These are phyloP conservation scores for Samia ricini DNA, from an alignment of 1,140 invertebrate genomes.

Conservation along the genomic window DNA sequence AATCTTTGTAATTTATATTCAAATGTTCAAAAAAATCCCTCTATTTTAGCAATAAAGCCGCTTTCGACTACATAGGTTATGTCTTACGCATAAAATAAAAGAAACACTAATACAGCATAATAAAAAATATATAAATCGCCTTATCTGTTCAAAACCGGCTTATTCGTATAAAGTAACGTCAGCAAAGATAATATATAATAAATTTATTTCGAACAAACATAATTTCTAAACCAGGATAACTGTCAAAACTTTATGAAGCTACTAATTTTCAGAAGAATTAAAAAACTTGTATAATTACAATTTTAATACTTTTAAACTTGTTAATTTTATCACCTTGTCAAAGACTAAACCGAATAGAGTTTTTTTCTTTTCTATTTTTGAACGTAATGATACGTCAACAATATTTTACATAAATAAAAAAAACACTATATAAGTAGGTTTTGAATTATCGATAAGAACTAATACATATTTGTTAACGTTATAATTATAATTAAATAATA, in stretches of 20 bases:
- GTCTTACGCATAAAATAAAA: constrained; percentile 47
- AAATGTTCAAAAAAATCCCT: constrained; percentile 36
- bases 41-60: constrained; percentile 41
- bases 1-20: constrained; percentile 33
- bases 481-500: too few relatives aligned
- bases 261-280: too few relatives aligned
- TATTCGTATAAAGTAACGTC: constrained; percentile 54
- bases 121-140: constrained; percentile 73
- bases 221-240: background rate
- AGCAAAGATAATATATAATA: constrained; percentile 24
- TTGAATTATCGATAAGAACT: too few relatives aligned
- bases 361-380: too few relatives aligned
- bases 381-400: too few relatives aligned
- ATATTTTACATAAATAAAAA: too few relatives aligned
- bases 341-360: too few relatives aligned
- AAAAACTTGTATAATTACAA: too few relatives aligned
- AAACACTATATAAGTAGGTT: too few relatives aligned
- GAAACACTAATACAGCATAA: constrained; percentile 46
- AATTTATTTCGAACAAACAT: background rate
- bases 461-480: too few relatives aligned
- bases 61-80: constrained; percentile 34
- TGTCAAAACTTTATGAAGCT: background rate
- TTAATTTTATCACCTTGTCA: too few relatives aligned
- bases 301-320: too few relatives aligned
- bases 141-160: constrained; percentile 74